Percentiles rank a stretch among this genome's conserved stretches.
These are phyloP conservation scores for Aplocera efformata DNA, from an alignment of 2,888 invertebrate genomes.

Conservation along the genomic window DNA sequence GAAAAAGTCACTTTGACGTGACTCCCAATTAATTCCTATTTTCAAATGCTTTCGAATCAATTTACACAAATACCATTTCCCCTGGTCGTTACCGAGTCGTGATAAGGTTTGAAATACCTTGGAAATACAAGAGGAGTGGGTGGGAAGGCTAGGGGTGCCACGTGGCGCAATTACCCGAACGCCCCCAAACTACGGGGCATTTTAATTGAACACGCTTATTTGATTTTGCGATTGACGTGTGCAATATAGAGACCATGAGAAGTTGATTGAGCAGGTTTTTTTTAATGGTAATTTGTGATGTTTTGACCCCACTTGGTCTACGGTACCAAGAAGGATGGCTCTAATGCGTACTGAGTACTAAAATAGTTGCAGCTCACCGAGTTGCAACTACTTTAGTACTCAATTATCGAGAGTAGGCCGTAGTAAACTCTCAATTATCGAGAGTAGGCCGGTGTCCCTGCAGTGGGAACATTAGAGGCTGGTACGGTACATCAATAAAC, in stretches of 20 bases:
- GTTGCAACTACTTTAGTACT: too few species aligned
- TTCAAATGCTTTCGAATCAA: slow-evolving; percentile 59
- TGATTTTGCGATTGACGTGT: slow-evolving; percentile 67
- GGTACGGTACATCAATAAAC: too few species aligned
- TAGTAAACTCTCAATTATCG: too few species aligned
- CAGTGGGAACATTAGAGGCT: too few species aligned
- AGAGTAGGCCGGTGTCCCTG: too few species aligned
- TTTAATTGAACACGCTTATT: slow-evolving; percentile 74
- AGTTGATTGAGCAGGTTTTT: slow-evolving; percentile 20
- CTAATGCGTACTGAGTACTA: too few species aligned
- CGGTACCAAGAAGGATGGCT: too few species aligned
- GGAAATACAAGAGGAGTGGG: slow-evolving; percentile 14
- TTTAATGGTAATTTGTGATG: slow-evolving; percentile 14
- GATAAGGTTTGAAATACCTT: slow-evolving; percentile 23
- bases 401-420: too few species aligned
- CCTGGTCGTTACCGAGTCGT: slow-evolving; percentile 24
- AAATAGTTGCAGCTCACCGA: too few species aligned
- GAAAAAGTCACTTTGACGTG: slow-evolving; percentile 51
- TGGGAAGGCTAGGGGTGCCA: slow-evolving; percentile 45
- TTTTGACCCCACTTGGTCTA: too few species aligned
- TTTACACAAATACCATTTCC: slow-evolving; percentile 24
- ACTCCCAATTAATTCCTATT: slow-evolving; percentile 46
- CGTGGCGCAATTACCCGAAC: slow-evolving; percentile 64
- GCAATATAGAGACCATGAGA: slow-evolving; percentile 27
- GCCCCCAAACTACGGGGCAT: slow-evolving; percentile 53